A percentile compares a stretch with the other conserved stretches of the same genome.
Conservation (phyloP, 2,888 invertebrate species). For the Melipona beecheii region DNA sequence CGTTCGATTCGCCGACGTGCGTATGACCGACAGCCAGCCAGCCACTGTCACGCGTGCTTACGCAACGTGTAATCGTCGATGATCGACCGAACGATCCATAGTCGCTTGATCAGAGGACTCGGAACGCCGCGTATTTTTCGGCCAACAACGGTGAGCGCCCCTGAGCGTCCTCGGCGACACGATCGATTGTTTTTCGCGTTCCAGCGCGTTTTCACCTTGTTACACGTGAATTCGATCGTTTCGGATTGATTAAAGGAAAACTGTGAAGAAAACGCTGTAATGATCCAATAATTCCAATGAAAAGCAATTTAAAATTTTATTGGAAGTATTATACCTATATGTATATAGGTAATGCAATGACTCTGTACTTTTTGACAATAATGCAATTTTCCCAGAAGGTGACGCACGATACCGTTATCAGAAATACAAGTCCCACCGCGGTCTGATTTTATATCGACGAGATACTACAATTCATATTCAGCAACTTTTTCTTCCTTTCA, state of each 20-base stretch:
- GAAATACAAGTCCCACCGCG: not conserved
- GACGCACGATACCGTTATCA: not conserved
- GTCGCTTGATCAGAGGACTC: slow-evolving; percentile 68
- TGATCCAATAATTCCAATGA: no score
- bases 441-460: not conserved
- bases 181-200: slow-evolving; percentile 62
- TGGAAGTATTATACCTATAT: no score
- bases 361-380: not conserved
- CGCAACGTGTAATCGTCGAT: slow-evolving; percentile 79
- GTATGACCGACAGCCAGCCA: slow-evolving; percentile 27
- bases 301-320: no score
- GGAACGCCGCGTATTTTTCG: slow-evolving; percentile 37
- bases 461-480: not conserved
- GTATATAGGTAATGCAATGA: not conserved
- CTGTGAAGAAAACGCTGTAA: not conserved
- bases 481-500: not conserved
- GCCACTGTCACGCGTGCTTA: slow-evolving; percentile 78
- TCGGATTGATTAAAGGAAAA: not conserved
- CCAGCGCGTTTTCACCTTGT: not conserved
- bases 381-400: not conserved
- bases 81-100: slow-evolving; percentile 70
- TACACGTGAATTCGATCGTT: not conserved
- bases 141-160: no score
- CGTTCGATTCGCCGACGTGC: slow-evolving; percentile 64
- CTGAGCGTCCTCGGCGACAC: slow-evolving; percentile 1